phyloP scores from a whole-genome alignment of 2,113 vertebrate genomes.

The Rafetus swinhoei region DNA sequence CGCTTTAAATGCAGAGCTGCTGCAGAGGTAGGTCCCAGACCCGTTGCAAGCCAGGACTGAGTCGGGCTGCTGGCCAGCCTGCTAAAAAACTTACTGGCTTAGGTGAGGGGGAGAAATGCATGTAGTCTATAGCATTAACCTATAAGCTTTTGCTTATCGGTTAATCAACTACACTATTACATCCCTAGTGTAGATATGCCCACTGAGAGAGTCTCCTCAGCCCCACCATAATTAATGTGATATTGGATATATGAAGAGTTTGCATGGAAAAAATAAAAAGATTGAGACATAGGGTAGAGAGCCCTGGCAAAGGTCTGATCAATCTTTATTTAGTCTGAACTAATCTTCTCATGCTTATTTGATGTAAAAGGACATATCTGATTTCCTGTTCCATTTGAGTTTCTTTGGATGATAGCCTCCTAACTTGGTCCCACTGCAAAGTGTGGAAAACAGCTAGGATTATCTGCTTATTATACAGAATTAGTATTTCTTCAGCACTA shows the following conservation, averaged over 20 bases:
- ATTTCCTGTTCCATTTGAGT: not conserved
- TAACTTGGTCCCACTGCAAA: not conserved
- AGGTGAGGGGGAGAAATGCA: too few relatives aligned
- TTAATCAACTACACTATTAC: too few relatives aligned
- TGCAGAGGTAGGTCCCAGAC: too few relatives aligned
- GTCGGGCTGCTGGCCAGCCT: too few relatives aligned
- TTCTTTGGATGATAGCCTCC: not conserved
- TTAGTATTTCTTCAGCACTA: not conserved
- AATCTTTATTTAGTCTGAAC: not conserved
- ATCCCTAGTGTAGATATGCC: not conserved
- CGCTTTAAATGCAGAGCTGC: too few relatives aligned
- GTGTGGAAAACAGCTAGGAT: not conserved
- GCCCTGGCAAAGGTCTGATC: not conserved
- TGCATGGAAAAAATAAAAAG: not conserved
- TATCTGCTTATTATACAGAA: not conserved
- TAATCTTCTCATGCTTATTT: not conserved
- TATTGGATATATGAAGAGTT: not conserved
- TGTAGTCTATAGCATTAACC: too few relatives aligned
- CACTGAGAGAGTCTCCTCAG: not conserved
- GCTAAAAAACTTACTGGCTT: too few relatives aligned
- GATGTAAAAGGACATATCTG: not conserved
- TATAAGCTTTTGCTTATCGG: too few relatives aligned
- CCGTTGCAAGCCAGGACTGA: too few relatives aligned
- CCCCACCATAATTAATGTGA: not conserved
- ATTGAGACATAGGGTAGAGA: fast-evolving